Conservation (phyloP, 2,113 vertebrate species). For the Pterophyllum scalare region DNA sequence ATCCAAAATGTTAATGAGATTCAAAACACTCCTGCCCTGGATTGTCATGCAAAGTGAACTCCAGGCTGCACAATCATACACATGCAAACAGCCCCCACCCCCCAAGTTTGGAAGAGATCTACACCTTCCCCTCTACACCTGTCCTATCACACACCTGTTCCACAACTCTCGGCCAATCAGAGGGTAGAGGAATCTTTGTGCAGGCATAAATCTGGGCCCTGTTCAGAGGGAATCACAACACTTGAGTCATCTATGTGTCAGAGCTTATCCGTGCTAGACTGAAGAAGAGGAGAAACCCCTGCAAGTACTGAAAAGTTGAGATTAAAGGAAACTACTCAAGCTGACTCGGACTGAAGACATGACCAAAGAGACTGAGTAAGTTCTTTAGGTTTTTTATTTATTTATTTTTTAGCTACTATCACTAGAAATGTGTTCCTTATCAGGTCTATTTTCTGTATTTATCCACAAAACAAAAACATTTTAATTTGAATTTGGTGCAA, state of each 20-base stretch:
- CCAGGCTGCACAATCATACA: conserved; percentile 17
- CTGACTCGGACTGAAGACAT: conserved; percentile 77
- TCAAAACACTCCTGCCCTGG: neutral
- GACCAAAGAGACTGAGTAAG: conserved; percentile 87
- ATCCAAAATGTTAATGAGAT: conserved; percentile 58
- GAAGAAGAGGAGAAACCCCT: conserved; percentile 21
- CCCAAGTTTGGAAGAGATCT: conserved; percentile 71
- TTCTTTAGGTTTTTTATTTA: conserved; percentile 25
- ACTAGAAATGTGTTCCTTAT: neutral
- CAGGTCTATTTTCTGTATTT: neutral
- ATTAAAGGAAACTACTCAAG: conserved; percentile 65
- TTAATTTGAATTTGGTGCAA: neutral
- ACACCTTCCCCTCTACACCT: conserved; percentile 71
- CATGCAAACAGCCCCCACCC: conserved; percentile 41
- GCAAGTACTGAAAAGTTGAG: conserved; percentile 25
- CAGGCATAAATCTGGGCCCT: conserved; percentile 69
- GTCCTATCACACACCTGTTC: conserved; percentile 85
- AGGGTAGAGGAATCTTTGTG: conserved; percentile 50
- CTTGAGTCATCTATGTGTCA: conserved; percentile 67
- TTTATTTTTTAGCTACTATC: neutral
- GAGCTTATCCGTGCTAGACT: conserved; percentile 36
- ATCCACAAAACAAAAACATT: neutral
- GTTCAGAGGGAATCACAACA: conserved; percentile 73
- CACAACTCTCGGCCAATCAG: conserved; percentile 78
- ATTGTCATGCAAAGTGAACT: conserved; percentile 70